A percentile compares a stretch with the other conserved stretches of the same genome.
Conservation (phyloP, 2,113 vertebrate genomes). For the Corvus moneduloides region DNA sequence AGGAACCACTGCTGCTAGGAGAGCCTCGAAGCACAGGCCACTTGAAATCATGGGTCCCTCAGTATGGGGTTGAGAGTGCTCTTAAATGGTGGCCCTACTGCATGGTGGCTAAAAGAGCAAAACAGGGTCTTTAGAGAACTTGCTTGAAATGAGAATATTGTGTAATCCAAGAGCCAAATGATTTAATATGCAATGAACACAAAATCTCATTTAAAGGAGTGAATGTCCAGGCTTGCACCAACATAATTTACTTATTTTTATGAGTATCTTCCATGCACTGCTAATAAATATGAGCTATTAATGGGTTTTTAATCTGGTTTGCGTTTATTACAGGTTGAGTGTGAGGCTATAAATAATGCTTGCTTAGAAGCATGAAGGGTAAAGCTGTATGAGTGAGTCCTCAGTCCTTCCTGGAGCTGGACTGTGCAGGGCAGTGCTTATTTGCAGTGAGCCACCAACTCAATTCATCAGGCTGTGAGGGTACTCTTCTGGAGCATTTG, state of each 20-base stretch:
- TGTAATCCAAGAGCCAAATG: conserved; percentile 30
- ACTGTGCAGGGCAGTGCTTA: not conserved
- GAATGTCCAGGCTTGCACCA: conserved; percentile 19
- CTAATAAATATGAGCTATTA: conserved; percentile 72
- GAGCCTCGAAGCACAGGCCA: not conserved
- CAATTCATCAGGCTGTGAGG: not conserved
- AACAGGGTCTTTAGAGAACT: not conserved
- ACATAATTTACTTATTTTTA: conserved; percentile 68
- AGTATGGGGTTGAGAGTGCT: not conserved
- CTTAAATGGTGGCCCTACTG: not conserved
- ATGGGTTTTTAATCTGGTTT: conserved; percentile 64
- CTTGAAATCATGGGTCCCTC: not conserved
- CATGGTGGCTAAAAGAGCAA: not conserved
- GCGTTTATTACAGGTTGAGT: conserved; percentile 59
- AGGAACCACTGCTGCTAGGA: not conserved
- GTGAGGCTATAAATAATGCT: conserved; percentile 62
- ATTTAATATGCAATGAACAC: conserved; percentile 54
- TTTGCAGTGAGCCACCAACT: not conserved
- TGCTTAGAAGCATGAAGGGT: not conserved
- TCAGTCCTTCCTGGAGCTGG: not conserved
- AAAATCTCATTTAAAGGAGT: conserved; percentile 50
- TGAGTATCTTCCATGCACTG: conserved; percentile 46
- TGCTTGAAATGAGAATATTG: not conserved
- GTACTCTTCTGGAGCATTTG: not conserved
- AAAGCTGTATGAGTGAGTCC: not conserved